Evolutionary conservation across 2,888 invertebrate genomes (phyloP).

Genomic region (Tinea semifulvella): DNA sequence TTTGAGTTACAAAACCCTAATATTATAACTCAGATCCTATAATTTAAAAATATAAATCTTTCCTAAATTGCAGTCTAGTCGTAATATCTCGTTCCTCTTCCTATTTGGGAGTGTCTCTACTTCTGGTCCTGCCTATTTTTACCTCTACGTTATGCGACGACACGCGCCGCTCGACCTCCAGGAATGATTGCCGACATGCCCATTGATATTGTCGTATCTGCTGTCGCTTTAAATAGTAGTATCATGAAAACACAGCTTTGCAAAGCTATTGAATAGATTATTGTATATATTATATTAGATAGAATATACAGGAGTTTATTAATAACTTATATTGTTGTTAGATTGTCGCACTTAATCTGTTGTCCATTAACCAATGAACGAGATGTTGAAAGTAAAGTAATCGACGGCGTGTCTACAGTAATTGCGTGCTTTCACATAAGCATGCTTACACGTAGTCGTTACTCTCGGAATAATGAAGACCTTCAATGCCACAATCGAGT

Average conservation of each 20-base stretch:
- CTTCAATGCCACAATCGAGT: background rate
- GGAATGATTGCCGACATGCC: slow-evolving; percentile 4
- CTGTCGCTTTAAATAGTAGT: background rate
- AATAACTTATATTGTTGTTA: background rate
- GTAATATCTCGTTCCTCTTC: slow-evolving; percentile 2
- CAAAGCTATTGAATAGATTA: background rate
- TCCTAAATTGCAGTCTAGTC: background rate
- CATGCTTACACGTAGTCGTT: slow-evolving; percentile 9
- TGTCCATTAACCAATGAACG: slow-evolving; percentile 2
- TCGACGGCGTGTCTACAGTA: slow-evolving; percentile 5
- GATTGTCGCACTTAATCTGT: background rate
- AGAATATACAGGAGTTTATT: background rate
- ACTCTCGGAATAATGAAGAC: slow-evolving; percentile 1
- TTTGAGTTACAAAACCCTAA: background rate
- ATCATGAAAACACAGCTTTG: background rate
- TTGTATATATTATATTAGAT: no score
- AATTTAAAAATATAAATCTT: slow-evolving; percentile 6
- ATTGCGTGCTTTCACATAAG: slow-evolving; percentile 10
- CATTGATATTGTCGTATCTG: background rate
- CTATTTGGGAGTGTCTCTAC: slow-evolving; percentile 43
- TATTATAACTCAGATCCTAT: no score
- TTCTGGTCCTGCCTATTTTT: slow-evolving; percentile 48
- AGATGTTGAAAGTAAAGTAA: slow-evolving; percentile 5
- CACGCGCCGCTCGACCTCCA: slow-evolving; percentile 41
- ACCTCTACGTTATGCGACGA: slow-evolving; percentile 38